phyloP scores from a whole-genome alignment of 2,888 invertebrate species.

The Ectobius pallidus region DNA sequence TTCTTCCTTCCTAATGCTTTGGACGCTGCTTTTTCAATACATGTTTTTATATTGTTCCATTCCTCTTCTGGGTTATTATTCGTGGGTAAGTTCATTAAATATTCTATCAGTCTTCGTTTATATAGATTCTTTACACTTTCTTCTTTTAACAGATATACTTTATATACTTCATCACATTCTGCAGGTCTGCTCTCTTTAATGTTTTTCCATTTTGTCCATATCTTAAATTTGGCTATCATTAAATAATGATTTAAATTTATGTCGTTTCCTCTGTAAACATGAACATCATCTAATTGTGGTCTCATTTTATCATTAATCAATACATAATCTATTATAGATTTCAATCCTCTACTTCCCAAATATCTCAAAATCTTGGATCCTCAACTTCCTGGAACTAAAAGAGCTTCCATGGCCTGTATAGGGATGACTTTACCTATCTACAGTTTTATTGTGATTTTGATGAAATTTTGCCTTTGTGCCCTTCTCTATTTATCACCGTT shows the following conservation, averaged over 20 bases:
- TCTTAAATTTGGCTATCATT: too few relatives aligned
- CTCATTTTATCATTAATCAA: too few relatives aligned
- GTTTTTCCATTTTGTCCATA: not conserved
- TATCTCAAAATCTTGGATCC: too few relatives aligned
- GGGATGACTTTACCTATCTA: not conserved
- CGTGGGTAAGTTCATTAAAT: not conserved
- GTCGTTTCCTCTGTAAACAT: not conserved
- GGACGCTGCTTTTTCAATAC: not conserved
- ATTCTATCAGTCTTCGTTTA: too few relatives aligned
- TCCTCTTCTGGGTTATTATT: not conserved
- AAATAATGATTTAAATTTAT: not conserved
- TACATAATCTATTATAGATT: too few relatives aligned
- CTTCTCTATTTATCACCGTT: not conserved
- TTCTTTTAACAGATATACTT: too few relatives aligned
- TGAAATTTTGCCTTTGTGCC: not conserved
- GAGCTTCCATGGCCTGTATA: too few relatives aligned
- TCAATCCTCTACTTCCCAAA: too few relatives aligned
- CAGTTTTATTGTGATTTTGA: not conserved
- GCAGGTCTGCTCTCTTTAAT: not conserved
- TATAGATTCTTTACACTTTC: too few relatives aligned
- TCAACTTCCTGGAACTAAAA: too few relatives aligned
- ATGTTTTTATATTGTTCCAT: not conserved
- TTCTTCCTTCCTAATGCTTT: too few relatives aligned
- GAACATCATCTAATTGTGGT: not conserved
- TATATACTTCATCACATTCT: too few relatives aligned